Conservation (phyloP, 2,888 invertebrate species). For the Bombyx huttoni region DNA sequence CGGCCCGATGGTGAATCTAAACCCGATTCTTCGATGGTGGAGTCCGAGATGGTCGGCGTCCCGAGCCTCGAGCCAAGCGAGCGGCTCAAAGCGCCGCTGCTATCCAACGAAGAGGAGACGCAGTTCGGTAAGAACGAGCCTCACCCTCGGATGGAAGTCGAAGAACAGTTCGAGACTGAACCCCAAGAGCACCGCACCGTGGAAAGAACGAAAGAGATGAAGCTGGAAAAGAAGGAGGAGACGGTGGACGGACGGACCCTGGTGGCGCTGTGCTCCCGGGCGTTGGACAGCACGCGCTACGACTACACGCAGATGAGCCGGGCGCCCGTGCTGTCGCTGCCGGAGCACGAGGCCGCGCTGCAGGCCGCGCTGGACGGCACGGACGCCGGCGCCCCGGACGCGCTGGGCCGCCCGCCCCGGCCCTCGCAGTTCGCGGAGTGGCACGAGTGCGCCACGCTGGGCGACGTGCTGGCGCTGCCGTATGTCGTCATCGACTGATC, state of each 20-base stretch:
- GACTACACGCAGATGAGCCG: constrained; percentile 26
- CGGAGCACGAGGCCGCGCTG: constrained; percentile 10
- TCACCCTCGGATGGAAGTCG: constrained; percentile 11
- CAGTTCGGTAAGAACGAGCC: constrained; percentile 13
- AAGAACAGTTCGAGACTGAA: constrained; percentile 9
- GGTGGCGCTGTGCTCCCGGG: constrained; percentile 23
- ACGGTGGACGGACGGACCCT: constrained; percentile 33
- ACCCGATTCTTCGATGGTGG: constrained; percentile 6
- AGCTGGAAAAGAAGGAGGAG: constrained; percentile 1
- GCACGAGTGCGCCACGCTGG: constrained; percentile 89
- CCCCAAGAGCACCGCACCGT: constrained; percentile 47
- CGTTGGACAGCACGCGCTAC: constrained; percentile 27
- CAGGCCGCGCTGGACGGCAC: constrained; percentile 12
- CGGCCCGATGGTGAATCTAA: neutral
- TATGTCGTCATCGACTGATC: constrained; percentile 95
- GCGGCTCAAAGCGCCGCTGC: constrained; percentile 42
- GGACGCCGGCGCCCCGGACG: constrained; percentile 18
- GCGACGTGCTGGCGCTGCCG: constrained; percentile 93
- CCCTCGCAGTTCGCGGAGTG: constrained; percentile 84
- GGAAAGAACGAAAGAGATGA: constrained; percentile 45
- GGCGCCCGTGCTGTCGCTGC: constrained; percentile 34
- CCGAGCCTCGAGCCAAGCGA: constrained; percentile 40
- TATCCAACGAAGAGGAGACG: constrained; percentile 32
- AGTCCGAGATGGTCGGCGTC: constrained; percentile 17
- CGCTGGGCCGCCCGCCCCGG: constrained; percentile 33